phyloP scores from a whole-genome alignment of 2,113 vertebrate genomes.

The Nesogale talazaci region DNA sequence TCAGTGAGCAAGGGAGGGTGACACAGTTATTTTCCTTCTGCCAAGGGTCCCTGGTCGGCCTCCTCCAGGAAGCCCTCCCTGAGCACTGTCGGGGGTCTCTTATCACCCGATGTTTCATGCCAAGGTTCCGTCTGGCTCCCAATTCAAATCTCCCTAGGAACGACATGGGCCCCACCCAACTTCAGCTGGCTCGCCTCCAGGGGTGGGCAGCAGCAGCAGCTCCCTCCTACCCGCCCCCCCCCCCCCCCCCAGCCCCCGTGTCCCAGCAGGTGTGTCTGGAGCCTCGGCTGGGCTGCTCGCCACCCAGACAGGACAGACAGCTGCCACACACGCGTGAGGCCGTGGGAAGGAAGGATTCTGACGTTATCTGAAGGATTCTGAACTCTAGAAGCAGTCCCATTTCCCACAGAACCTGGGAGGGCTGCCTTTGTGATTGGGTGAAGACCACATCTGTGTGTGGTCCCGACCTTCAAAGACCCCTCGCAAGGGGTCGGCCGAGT shows the following conservation, averaged over 20 bases:
- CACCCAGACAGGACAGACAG: not conserved
- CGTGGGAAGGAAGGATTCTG: not conserved
- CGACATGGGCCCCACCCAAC: not conserved
- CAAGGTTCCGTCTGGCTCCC: not conserved
- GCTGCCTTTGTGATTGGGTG: no score
- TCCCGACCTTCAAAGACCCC: not conserved
- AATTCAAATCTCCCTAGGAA: not conserved
- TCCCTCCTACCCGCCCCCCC: not conserved
- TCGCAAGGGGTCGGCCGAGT: not conserved
- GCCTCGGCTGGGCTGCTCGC: not conserved
- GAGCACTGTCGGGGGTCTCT: not conserved
- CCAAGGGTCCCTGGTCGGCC: not conserved
- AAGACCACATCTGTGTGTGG: not conserved
- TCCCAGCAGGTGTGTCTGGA: not conserved
- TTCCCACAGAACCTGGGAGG: not conserved
- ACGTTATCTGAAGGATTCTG: not conserved
- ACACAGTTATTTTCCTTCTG: not conserved
- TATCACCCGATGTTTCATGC: not conserved
- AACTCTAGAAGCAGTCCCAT: not conserved
- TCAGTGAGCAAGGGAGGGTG: not conserved
- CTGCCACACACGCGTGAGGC: not conserved
- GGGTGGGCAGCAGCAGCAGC: not conserved
- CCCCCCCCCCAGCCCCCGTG: no score
- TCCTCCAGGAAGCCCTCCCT: slow-evolving; percentile 46
- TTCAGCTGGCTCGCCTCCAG: not conserved